phyloP scores from a whole-genome alignment of 1,140 invertebrate genomes.

The Zaprionus vittiger region DNA sequence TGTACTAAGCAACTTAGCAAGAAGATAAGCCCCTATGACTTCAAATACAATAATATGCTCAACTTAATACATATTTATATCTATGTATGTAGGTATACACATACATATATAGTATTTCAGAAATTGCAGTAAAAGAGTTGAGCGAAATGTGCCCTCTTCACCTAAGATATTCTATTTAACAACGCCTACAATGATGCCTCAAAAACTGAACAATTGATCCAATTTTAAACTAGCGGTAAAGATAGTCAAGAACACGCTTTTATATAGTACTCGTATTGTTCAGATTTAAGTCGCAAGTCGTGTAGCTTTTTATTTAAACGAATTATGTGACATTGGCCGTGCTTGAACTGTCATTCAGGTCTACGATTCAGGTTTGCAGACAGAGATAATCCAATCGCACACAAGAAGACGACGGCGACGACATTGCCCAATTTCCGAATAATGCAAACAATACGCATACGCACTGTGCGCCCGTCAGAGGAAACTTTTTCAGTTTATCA shows the following conservation, averaged over 20 bases:
- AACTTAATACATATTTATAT: background rate
- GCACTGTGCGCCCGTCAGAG: conserved; percentile 45
- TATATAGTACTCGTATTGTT: conserved; percentile 17
- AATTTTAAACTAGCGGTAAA: conserved; percentile 19
- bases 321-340: conserved; percentile 59
- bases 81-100: background rate
- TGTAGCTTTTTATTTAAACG: conserved; percentile 7
- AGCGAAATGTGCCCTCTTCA: background rate
- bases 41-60: background rate
- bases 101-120: background rate
- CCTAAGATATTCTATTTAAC: background rate
- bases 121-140: background rate
- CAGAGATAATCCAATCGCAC: conserved; percentile 40
- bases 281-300: conserved; percentile 7
- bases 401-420: background rate
- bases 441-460: conserved; percentile 70
- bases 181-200: background rate
- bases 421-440: conserved; percentile 21
- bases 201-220: conserved; percentile 17
- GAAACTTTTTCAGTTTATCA: conserved; percentile 51
- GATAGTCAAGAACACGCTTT: background rate
- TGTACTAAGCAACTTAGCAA: background rate
- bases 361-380: conserved; percentile 16
- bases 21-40: background rate
- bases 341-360: conserved; percentile 6